phyloP scores from a whole-genome alignment of 1,140 invertebrate species.

The Drosophila novamexicana region DNA sequence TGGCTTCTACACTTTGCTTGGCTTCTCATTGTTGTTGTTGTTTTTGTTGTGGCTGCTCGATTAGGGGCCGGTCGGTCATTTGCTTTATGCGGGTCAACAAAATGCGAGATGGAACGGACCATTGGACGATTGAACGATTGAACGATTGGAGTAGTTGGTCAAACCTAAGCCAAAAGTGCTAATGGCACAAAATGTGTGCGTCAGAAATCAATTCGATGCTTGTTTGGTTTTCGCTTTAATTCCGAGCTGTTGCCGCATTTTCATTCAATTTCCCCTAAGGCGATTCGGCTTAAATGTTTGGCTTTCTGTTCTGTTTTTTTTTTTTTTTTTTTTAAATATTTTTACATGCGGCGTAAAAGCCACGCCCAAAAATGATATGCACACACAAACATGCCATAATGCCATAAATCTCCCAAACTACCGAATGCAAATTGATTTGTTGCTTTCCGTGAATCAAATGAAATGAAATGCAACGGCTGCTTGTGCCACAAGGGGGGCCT shows the following conservation, averaged over 20 bases:
- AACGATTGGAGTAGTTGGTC: neutral
- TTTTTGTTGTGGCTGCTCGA: slow-evolving; percentile 18
- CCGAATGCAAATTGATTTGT: slow-evolving; percentile 79
- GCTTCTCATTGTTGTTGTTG: slow-evolving; percentile 9
- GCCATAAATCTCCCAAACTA: slow-evolving; percentile 68
- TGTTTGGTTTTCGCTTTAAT: slow-evolving; percentile 20
- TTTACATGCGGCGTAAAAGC: slow-evolving; percentile 5
- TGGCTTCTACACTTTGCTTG: slow-evolving; percentile 31
- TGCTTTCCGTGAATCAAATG: slow-evolving; percentile 66
- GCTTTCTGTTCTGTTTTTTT: neutral
- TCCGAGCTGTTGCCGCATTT: neutral
- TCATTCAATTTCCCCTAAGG: neutral
- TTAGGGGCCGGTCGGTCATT: slow-evolving; percentile 40
- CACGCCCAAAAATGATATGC: slow-evolving; percentile 40
- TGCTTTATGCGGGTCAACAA: slow-evolving; percentile 45
- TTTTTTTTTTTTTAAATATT: slow-evolving; percentile 23
- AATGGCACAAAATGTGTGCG: slow-evolving; percentile 30
- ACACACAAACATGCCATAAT: slow-evolving; percentile 27
- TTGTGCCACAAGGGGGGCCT: neutral
- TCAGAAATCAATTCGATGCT: slow-evolving; percentile 49
- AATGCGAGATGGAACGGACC: neutral
- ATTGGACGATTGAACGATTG: too few relatives aligned
- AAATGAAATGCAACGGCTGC: slow-evolving; percentile 63
- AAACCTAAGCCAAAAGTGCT: slow-evolving; percentile 18
- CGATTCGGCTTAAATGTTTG: slow-evolving; percentile 34